These are phyloP conservation scores for Zaprionus nigranus DNA, from an alignment of 1,140 invertebrate genomes.

Conservation along the genomic window DNA sequence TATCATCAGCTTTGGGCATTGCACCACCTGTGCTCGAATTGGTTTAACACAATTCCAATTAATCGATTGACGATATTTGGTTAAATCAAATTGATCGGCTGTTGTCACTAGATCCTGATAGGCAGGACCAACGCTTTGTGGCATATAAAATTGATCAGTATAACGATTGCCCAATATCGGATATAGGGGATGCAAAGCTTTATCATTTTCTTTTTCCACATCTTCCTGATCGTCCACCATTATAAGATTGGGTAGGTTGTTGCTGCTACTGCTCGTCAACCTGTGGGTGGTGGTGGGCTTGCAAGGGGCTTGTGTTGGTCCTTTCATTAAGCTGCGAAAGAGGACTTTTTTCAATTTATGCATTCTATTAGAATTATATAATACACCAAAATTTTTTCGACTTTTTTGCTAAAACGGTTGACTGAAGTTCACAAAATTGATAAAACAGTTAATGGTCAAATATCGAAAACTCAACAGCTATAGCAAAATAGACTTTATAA, in stretches of 20 bases:
- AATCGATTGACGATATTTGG: constrained; percentile 7
- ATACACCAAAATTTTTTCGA: constrained; percentile 29
- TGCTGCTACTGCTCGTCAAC: constrained; percentile 45
- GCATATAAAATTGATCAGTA: constrained; percentile 59
- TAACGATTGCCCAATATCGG: constrained; percentile 43
- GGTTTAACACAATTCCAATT: constrained; percentile 10
- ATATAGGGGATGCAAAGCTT: neutral
- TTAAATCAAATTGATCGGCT: constrained; percentile 25
- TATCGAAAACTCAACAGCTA: constrained; percentile 10
- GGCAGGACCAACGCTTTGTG: constrained; percentile 45
- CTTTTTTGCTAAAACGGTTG: constrained; percentile 14
- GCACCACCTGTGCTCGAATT: constrained; percentile 8
- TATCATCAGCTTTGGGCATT: constrained; percentile 51
- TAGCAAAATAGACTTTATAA: constrained; percentile 4
- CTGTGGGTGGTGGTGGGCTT: neutral
- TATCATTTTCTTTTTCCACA: constrained; percentile 38
- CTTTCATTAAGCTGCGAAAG: constrained; percentile 10
- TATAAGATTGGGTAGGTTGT: constrained; percentile 7
- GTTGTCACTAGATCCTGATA: constrained; percentile 51
- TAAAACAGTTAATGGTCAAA: neutral
- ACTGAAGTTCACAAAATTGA: neutral
- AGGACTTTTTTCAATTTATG: constrained; percentile 23
- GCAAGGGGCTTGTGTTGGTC: neutral
- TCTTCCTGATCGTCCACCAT: constrained; percentile 55
- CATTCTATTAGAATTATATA: constrained; percentile 12